These are phyloP conservation scores for Picus viridis DNA, from an alignment of 2,797 vertebrate genomes.

Conservation along the genomic window DNA sequence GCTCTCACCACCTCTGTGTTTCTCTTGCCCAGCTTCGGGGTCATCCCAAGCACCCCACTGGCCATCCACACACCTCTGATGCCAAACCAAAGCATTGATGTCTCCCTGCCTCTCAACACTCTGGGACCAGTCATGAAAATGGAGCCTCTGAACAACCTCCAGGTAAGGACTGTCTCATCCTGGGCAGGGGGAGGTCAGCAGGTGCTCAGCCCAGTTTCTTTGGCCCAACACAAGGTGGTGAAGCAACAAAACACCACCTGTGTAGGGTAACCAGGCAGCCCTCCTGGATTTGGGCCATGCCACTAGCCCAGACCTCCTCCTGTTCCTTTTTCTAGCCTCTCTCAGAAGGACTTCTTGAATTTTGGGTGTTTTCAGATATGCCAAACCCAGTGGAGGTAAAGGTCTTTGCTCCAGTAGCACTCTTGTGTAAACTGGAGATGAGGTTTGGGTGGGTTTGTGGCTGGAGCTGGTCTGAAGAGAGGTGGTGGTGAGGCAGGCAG, in stretches of 20 bases:
- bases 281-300: accelerated
- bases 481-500: background rate
- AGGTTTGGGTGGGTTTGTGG: background rate
- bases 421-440: background rate
- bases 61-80: conserved; percentile 95
- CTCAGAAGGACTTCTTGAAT: background rate
- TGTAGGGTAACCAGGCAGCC: background rate
- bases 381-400: background rate
- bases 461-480: background rate
- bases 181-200: background rate
- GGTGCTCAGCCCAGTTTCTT: background rate
- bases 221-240: background rate
- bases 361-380: background rate
- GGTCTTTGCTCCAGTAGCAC: background rate
- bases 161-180: conserved; percentile 78
- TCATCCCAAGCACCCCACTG: conserved; percentile 94
- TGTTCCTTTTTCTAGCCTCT: background rate
- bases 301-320: background rate
- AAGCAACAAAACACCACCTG: accelerated
- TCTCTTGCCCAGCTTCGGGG: conserved; percentile 85
- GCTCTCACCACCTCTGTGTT: background rate
- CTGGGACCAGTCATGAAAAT: conserved; percentile 99
- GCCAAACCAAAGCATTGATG: conserved; percentile 96
- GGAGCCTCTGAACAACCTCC: conserved; percentile 98
- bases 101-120: conserved; percentile 95